Percentiles rank a stretch among this genome's conserved stretches.
phyloP scores from a whole-genome alignment of 2,888 invertebrate genomes.

The Epistrophella euchroma region DNA sequence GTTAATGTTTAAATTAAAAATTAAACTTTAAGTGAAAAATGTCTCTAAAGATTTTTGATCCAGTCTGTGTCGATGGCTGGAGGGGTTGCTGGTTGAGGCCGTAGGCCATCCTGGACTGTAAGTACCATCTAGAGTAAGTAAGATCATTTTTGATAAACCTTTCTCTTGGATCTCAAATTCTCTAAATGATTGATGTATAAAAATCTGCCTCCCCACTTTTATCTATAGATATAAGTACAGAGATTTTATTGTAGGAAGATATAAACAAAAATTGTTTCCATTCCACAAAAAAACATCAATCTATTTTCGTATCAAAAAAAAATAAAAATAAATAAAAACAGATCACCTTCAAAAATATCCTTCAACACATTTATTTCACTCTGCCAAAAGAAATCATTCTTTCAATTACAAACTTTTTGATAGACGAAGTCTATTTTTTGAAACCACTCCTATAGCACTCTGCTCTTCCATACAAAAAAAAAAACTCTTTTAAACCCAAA shows the following conservation, averaged over 20 bases:
- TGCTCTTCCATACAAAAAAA: background rate
- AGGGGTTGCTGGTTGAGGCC: too few species aligned
- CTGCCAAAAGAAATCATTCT: conserved; percentile 45
- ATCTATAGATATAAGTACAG: background rate
- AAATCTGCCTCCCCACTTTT: background rate
- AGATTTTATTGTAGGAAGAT: background rate
- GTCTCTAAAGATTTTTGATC: too few species aligned
- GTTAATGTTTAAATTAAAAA: too few species aligned
- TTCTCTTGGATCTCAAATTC: too few species aligned
- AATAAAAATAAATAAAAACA: background rate
- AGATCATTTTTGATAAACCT: too few species aligned
- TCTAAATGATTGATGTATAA: background rate
- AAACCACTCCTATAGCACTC: background rate
- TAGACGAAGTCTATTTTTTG: conserved; percentile 36
- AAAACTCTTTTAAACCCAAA: conserved; percentile 46
- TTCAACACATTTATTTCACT: conserved; percentile 52
- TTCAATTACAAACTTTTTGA: conserved; percentile 61
- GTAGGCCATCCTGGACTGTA: too few species aligned
- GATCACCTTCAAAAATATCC: conserved; percentile 27
- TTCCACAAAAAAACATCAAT: conserved; percentile 9
- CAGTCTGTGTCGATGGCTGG: too few species aligned
- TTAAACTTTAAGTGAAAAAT: too few species aligned
- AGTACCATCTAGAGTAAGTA: too few species aligned
- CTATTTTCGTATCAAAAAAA: background rate
- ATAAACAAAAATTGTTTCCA: background rate